Base-by-base conservation (phyloP, 1,140 invertebrate species). In the Catajapyx aquilonaris region DNA sequence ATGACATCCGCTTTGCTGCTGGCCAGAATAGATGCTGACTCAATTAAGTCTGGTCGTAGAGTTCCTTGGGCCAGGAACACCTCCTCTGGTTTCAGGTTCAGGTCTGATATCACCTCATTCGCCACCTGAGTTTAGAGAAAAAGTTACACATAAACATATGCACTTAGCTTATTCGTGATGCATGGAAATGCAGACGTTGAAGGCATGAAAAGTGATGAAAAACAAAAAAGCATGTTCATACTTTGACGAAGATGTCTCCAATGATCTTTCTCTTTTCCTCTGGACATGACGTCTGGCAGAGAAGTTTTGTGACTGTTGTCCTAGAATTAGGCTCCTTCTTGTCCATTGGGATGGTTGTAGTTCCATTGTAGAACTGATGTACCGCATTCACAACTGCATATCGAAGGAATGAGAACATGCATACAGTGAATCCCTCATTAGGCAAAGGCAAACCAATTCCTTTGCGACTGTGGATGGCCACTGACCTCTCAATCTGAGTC, bases 201-300 rank as follows among this genome's bases (percentile, higher is more conserved):
- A n/a, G n/a, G n/a, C n/a, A n/a, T n/a, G n/a, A n/a, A n/a, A n/a
- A n/a, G n/a, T n/a, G n/a, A n/a, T n/a, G n/a, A n/a, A n/a, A n/a
- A n/a, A n/a, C n/a, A n/a, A n/a, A n/a, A n/a, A n/a, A n/a, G n/a
- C n/a, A n/a, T n/a, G n/a, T n/a, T n/a, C 49, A 36, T 49, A 71
- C 68, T 52, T 75, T 74, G 41, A 97, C 86, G 62, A 98, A 98
- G 37, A 93, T 87, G 60, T 98, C 94, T 19, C 94, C 94, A 51
- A 98, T 98, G 46, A 99, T 97, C 64, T 88, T 90, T 34, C 94
- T 69, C 55, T 98, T 98, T 51, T 96, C 87, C 62, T 98, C 94
- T 0, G 94, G 94, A 55, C 80, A 73, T 0, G 72, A 67, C 2
- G 83, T 79, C 50, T 76, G 73, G 51, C 83, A 88, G 4, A 98